phyloP scores from a whole-genome alignment of 2,113 vertebrate genomes.

The Fregata magnificens region DNA sequence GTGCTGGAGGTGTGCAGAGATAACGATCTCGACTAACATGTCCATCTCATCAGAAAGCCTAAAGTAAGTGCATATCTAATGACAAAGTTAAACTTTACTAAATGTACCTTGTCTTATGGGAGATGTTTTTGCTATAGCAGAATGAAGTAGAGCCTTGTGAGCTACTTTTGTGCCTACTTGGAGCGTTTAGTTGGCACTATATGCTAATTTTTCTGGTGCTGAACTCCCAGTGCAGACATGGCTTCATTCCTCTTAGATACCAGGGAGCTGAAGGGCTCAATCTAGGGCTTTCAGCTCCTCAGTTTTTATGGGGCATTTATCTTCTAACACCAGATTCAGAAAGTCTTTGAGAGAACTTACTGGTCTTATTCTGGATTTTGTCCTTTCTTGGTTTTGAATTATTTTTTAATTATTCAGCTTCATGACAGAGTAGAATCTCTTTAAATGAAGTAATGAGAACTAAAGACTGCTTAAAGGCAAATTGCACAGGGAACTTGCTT shows the following conservation, averaged over 20 bases:
- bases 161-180: background rate
- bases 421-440: background rate
- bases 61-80: background rate
- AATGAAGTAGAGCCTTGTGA: background rate
- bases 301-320: background rate
- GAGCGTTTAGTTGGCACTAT: background rate
- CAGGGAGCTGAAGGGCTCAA: background rate
- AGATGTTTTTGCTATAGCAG: background rate
- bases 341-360: background rate
- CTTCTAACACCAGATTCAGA: background rate
- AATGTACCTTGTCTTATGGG: background rate
- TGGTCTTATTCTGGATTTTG: background rate
- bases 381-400: background rate
- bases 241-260: background rate
- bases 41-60: background rate
- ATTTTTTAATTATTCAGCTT: background rate
- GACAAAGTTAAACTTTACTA: background rate
- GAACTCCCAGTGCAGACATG: background rate
- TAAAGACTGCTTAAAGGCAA: background rate
- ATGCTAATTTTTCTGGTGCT: background rate
- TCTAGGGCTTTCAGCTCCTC: background rate
- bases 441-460: background rate
- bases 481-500: background rate
- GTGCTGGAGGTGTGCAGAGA: background rate
- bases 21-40: rapidly evolving